Evolutionary conservation across 2,888 invertebrate species (phyloP).

Genomic region (Machimus atricapillus): DNA sequence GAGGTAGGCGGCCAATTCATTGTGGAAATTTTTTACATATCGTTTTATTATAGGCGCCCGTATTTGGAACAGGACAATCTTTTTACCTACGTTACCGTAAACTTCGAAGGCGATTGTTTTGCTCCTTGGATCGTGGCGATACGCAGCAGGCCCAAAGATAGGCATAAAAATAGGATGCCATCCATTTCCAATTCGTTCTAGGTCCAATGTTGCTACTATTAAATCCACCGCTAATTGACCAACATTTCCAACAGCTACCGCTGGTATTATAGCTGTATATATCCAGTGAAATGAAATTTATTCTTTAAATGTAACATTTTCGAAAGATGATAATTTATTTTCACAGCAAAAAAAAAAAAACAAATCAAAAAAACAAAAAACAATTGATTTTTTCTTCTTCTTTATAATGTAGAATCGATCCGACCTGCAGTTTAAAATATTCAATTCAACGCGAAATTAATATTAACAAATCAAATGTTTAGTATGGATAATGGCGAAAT

Average conservation of each 20-base stretch:
- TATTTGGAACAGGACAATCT: conserved; percentile 76
- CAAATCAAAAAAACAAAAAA: no score
- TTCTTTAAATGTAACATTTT: conserved; percentile 48
- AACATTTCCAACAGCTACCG: conserved; percentile 91
- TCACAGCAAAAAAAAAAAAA: no score
- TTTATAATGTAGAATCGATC: no score
- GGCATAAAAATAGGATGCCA: conserved; percentile 80
- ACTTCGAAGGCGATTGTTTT: conserved; percentile 72
- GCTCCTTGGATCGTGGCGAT: conserved; percentile 66
- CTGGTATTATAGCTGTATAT: conserved; percentile 76
- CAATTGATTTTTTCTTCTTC: no score
- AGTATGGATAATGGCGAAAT: no score
- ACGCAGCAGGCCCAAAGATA: conserved; percentile 81
- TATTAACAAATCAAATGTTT: no score
- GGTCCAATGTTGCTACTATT: conserved; percentile 74
- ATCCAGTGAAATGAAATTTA: conserved; percentile 65
- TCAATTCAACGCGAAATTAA: no score
- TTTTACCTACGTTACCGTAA: conserved; percentile 68
- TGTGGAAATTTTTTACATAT: conserved; percentile 69
- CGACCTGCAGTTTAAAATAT: no score
- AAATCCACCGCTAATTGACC: conserved; percentile 87
- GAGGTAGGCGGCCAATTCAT: conserved; percentile 66
- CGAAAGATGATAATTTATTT: background rate
- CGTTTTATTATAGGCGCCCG: conserved; percentile 76
- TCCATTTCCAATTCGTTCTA: conserved; percentile 74